A percentile compares a stretch with the other conserved stretches of the same genome.
phyloP scores from a whole-genome alignment of 1,140 invertebrate species.

The Andrena cerasifolii region DNA sequence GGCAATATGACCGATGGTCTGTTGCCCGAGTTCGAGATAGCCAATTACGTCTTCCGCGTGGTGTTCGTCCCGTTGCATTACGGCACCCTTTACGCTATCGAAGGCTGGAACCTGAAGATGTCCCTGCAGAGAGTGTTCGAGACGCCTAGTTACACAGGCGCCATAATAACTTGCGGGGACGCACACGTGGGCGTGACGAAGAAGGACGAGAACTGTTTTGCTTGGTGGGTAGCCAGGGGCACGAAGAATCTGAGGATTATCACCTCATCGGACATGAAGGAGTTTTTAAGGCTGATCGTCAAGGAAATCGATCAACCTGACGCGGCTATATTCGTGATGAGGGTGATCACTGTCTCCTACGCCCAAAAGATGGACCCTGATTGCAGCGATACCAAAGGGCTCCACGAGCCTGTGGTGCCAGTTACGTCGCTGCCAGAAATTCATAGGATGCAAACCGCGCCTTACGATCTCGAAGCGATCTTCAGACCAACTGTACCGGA shows the following conservation, averaged over 20 bases:
- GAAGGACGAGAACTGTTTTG: constrained; percentile 67
- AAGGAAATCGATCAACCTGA: constrained; percentile 62
- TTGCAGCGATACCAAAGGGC: constrained; percentile 67
- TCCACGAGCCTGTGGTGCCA: constrained; percentile 68
- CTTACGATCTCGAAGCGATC: constrained; percentile 65
- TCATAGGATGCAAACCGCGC: constrained; percentile 53
- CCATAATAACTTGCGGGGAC: constrained; percentile 69
- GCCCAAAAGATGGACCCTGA: constrained; percentile 73
- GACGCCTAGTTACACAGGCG: constrained; percentile 73
- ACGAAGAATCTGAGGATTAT: constrained; percentile 75
- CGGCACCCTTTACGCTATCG: constrained; percentile 65
- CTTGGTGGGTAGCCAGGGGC: constrained; percentile 73
- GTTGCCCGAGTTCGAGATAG: constrained; percentile 74
- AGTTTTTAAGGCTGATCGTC: constrained; percentile 74
- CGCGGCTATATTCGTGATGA: constrained; percentile 62
- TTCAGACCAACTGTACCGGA: constrained; percentile 63
- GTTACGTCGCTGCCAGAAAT: constrained; percentile 67
- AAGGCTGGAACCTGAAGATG: constrained; percentile 74
- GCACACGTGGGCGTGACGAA: constrained; percentile 75
- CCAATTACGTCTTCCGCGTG: constrained; percentile 74
- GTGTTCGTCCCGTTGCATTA: constrained; percentile 75
- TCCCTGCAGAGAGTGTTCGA: constrained; percentile 74
- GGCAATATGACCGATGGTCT: constrained; percentile 64
- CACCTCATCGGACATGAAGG: constrained; percentile 64
- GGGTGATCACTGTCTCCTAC: constrained; percentile 76